phyloP scores from a whole-genome alignment of 2,113 vertebrate species.

The Gymnorhina tibicen region DNA sequence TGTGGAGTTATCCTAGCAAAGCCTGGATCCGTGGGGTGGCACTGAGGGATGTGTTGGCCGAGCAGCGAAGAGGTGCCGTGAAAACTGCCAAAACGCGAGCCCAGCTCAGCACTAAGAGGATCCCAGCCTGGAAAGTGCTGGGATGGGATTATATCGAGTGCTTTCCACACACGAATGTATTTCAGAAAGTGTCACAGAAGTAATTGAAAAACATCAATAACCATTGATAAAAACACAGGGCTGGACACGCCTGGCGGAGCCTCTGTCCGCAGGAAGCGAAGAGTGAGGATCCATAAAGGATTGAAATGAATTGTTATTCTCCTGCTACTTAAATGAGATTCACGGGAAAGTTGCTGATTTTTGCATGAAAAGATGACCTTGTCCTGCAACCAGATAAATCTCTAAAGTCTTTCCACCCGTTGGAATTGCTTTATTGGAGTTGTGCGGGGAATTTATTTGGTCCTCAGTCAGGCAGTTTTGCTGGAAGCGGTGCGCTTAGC shows the following conservation, averaged over 20 bases:
- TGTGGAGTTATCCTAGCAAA: neutral
- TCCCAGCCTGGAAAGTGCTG: neutral
- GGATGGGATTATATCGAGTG: neutral
- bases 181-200: slow-evolving; percentile 49
- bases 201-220: slow-evolving; percentile 68
- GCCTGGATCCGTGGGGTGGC: neutral
- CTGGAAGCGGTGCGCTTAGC: neutral
- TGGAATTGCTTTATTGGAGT: slow-evolving; percentile 12
- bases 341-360: slow-evolving; percentile 53
- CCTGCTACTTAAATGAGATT: slow-evolving; percentile 10
- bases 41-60: neutral
- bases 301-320: slow-evolving; percentile 11
- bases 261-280: neutral
- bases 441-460: neutral
- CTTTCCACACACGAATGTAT: slow-evolving; percentile 60
- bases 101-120: neutral
- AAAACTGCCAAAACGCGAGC: neutral
- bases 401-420: neutral
- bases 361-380: slow-evolving; percentile 54
- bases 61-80: neutral
- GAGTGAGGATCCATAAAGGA: slow-evolving; percentile 31
- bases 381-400: slow-evolving; percentile 1
- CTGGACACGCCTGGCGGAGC: slow-evolving; percentile 2
- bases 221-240: slow-evolving; percentile 26
- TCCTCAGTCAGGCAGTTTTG: neutral